Evolutionary conservation across 2,888 invertebrate species (phyloP).

Genomic region (Trachelus troglodyta): DNA sequence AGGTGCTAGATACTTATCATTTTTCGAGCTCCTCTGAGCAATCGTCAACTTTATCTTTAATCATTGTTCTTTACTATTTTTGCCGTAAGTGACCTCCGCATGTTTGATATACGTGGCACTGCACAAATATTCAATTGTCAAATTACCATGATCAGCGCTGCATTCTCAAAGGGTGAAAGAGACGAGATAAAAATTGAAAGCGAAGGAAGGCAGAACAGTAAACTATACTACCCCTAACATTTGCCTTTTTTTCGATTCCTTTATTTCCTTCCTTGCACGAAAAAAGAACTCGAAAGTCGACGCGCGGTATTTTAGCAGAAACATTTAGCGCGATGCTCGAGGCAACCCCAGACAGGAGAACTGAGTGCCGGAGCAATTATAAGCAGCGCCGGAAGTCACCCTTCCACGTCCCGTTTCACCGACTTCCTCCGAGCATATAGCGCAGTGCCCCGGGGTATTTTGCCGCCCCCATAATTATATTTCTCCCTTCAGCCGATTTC

Average conservation of each 20-base stretch:
- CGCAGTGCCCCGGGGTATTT: constrained; percentile 49
- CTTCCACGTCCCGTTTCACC: constrained; percentile 29
- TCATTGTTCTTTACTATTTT: background rate
- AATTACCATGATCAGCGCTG: background rate
- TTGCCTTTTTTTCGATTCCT: background rate
- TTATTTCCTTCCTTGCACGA: background rate
- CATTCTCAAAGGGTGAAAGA: too few species aligned
- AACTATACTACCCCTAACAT: background rate
- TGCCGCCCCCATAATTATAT: constrained; percentile 60
- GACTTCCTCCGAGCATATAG: constrained; percentile 28
- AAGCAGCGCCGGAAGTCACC: constrained; percentile 57
- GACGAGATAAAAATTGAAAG: background rate
- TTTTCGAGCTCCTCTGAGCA: constrained; percentile 12
- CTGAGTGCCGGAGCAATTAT: constrained; percentile 55
- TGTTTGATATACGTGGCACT: background rate
- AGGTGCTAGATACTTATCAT: constrained; percentile 34
- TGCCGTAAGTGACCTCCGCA: background rate
- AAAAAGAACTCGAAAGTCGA: constrained; percentile 18
- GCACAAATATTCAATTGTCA: background rate
- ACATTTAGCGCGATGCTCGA: constrained; percentile 49
- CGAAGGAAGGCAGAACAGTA: background rate
- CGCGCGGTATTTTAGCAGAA: constrained; percentile 40
- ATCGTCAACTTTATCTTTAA: background rate
- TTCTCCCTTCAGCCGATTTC: constrained; percentile 48
- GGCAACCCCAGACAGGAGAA: constrained; percentile 40